A percentile compares a stretch with the other conserved stretches of the same genome.
Conservation (phyloP, 2,113 vertebrate species). For the Brienomyrus longianalis region DNA sequence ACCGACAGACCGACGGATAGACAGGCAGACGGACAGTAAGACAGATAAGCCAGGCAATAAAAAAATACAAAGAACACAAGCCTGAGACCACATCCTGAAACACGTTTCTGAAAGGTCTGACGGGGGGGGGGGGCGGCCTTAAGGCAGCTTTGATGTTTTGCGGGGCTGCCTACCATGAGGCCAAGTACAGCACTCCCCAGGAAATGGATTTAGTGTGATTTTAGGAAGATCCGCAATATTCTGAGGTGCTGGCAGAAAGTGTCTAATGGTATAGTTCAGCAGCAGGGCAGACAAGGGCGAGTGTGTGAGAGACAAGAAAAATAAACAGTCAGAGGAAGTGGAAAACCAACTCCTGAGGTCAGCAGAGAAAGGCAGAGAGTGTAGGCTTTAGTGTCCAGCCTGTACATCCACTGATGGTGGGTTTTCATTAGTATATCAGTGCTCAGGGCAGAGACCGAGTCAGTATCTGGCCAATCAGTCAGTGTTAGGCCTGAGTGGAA, state of each 20-base stretch:
- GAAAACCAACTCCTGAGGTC: background rate
- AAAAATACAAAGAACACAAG: background rate
- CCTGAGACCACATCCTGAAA: background rate
- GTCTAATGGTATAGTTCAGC: slow-evolving; percentile 9
- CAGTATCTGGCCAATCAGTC: background rate
- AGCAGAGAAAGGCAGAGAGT: background rate
- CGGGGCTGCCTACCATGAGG: background rate
- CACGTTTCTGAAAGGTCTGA: background rate
- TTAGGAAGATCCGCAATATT: slow-evolving; percentile 11
- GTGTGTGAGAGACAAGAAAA: background rate
- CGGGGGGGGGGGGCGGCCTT: background rate
- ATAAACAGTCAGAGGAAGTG: background rate
- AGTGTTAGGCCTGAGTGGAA: background rate
- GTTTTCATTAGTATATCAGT: background rate
- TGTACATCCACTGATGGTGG: background rate
- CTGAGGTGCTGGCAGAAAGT: slow-evolving; percentile 4
- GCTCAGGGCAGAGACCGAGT: background rate
- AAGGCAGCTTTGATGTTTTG: background rate
- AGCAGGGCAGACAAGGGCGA: background rate
- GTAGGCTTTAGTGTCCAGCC: background rate
- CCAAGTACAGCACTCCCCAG: slow-evolving; percentile 16
- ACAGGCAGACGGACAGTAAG: background rate
- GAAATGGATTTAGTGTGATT: slow-evolving; percentile 22
- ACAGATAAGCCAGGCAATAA: background rate
- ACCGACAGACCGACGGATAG: too few relatives aligned